Percentiles rank a stretch among this genome's conserved stretches.
These are phyloP conservation scores for Macrophya alboannulata DNA, from an alignment of 2,888 invertebrate species.

Conservation along the genomic window DNA sequence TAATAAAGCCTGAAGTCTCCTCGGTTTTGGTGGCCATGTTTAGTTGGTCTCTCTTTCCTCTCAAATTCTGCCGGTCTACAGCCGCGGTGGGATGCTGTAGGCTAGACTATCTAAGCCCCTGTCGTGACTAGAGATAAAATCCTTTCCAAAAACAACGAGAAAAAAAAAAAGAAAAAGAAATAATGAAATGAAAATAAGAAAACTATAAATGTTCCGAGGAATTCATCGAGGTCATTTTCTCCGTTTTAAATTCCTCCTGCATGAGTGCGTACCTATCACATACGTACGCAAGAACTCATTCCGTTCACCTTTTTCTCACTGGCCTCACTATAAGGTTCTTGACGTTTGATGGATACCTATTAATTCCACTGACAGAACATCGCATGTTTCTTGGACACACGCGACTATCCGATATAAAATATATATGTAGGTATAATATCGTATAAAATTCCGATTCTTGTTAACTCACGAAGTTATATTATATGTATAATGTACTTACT, in stretches of 20 bases:
- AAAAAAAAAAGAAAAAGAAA: background rate
- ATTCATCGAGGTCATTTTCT: constrained; percentile 1
- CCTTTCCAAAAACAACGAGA: background rate
- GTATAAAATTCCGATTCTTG: background rate
- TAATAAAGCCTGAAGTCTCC: constrained; percentile 50
- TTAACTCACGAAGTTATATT: constrained; percentile 6
- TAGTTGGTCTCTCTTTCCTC: constrained; percentile 14
- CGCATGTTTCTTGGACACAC: background rate
- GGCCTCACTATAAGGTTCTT: background rate
- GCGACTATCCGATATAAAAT: background rate
- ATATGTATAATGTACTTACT: too few species aligned
- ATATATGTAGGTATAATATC: background rate
- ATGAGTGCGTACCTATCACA: background rate
- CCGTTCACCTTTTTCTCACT: background rate
- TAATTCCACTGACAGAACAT: background rate
- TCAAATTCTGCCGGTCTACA: constrained; percentile 11
- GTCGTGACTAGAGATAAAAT: constrained; percentile 44
- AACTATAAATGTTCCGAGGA: background rate
- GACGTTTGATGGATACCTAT: constrained; percentile 13
- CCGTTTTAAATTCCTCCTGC: background rate
- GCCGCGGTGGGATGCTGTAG: constrained; percentile 50
- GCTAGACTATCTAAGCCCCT: constrained; percentile 41
- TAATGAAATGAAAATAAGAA: background rate
- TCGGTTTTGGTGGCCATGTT: constrained; percentile 30
- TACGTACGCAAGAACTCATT: background rate